Conservation (phyloP, 2,797 vertebrate species). For the Ambastaia sidthimunki region DNA sequence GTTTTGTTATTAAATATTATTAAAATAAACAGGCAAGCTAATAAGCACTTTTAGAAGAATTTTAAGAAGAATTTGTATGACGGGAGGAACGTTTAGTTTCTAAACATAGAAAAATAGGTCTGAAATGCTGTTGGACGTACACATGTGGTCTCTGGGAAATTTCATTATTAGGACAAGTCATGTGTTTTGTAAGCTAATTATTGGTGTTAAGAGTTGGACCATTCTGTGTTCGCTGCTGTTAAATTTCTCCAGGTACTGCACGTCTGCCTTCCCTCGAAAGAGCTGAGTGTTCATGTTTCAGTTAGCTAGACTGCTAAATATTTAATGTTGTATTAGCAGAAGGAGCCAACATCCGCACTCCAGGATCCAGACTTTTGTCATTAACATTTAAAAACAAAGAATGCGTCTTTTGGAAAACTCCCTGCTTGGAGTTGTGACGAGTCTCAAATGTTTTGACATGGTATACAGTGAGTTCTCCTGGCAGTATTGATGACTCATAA, state of each 20-base stretch:
- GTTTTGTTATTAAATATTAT: background rate
- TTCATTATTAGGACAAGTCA: background rate
- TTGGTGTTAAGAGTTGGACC: conserved; percentile 28
- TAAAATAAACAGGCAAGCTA: background rate
- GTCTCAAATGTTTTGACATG: conserved; percentile 12
- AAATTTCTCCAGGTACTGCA: conserved; percentile 25
- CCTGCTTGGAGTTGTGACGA: conserved; percentile 38
- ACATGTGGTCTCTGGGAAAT: conserved; percentile 14
- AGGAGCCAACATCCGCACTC: conserved; percentile 61
- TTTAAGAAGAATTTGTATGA: too few species aligned
- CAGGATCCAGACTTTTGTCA: conserved; percentile 75
- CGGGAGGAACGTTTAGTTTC: too few species aligned
- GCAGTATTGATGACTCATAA: conserved; percentile 31
- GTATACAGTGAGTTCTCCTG: background rate
- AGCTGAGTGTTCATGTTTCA: conserved; percentile 45
- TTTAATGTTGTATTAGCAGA: conserved; percentile 74
- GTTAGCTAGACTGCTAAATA: conserved; percentile 66
- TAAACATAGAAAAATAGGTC: too few species aligned
- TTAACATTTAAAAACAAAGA: conserved; percentile 71
- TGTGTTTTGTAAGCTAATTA: conserved; percentile 38
- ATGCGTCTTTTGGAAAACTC: conserved; percentile 25
- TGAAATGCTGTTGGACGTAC: background rate
- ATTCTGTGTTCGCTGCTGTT: conserved; percentile 23
- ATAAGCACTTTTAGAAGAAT: too few species aligned
- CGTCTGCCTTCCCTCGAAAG: conserved; percentile 37